Evolutionary conservation across 2,797 vertebrate genomes (phyloP), one percentile per base, ranked within the genome.

Genomic region (Vultur gryphus): DNA sequence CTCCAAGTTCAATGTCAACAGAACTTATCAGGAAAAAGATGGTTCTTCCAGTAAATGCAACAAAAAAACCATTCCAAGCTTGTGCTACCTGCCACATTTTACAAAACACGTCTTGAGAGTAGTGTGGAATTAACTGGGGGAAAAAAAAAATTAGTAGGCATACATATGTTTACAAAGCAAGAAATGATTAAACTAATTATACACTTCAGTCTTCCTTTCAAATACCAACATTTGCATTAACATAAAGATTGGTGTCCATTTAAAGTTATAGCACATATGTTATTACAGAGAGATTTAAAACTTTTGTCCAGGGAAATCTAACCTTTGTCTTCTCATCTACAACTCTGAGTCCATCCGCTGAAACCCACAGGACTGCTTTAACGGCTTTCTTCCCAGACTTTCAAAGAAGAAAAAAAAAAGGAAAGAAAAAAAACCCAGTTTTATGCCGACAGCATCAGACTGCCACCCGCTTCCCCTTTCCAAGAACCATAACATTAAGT

Each of bases 311-410:
- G 37, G 55, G 72, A 95, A 88, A 62, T 84, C 97, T 98, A 98
- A 99, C 99, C 99, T 99, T 99, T 84, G 99, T 99, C 98, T 99
- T 99, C 97, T 99, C 99, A 90, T 99, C 99, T 95, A 99, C 99
- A 33, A 99, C 99, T 81, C 99, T 98, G 71, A 99, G 99, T 95
- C 99, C 99, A 89, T 99, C 99, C 41, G 99, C 99, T 3, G 99
- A 99, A 79, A 99, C 99, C 99, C 99, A 99, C 75, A 99, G 97
- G 95, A 99, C 99, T 5, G 99, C 99, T 76, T 99, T 99, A 94
- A 99, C 99, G 3, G 99, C 98, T 96, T 99, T 99, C 99, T 99
- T 99, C 95, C 99, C 99, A 41, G 98, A 98, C 99, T 99, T 99
- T 82, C 64, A 96, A 93, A 92, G 10, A 37, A 37, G 37, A 84